Conservation (phyloP, 2,797 vertebrate species). For the Glyptemys insculpta region DNA sequence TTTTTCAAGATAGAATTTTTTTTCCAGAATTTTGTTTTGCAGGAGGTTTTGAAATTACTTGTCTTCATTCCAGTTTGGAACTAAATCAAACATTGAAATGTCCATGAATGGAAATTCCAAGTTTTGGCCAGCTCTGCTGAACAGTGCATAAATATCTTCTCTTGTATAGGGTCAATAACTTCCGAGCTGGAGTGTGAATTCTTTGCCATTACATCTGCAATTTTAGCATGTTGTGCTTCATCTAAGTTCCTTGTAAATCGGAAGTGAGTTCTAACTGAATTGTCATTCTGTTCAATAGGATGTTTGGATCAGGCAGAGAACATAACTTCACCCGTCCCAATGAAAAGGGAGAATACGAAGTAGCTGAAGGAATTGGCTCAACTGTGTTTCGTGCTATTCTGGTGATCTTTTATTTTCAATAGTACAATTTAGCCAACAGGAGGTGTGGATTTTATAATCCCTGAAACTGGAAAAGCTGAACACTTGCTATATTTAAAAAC, state of each 20-base stretch:
- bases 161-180: not conserved
- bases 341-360: slow-evolving; percentile 98
- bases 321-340: slow-evolving; percentile 99
- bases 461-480: not conserved
- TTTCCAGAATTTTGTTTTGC: not conserved
- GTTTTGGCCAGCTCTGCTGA: not conserved
- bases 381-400: slow-evolving; percentile 98
- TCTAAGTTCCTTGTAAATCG: not conserved
- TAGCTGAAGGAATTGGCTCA: slow-evolving; percentile 98
- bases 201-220: not conserved
- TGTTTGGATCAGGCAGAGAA: slow-evolving; percentile 99
- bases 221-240: not conserved
- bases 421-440: not conserved
- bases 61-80: not conserved
- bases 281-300: slow-evolving; percentile 82
- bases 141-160: rapidly evolving
- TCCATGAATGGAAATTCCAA: not conserved
- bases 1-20: not conserved
- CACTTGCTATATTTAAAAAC: not conserved
- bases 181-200: rapidly evolving
- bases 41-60: not conserved
- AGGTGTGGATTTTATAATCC: not conserved
- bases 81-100: not conserved
- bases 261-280: not conserved
- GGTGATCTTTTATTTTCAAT: slow-evolving; percentile 83